These are phyloP conservation scores for Pseudotriccus pelzelni DNA, from an alignment of 2,797 vertebrate genomes.

Conservation along the genomic window DNA sequence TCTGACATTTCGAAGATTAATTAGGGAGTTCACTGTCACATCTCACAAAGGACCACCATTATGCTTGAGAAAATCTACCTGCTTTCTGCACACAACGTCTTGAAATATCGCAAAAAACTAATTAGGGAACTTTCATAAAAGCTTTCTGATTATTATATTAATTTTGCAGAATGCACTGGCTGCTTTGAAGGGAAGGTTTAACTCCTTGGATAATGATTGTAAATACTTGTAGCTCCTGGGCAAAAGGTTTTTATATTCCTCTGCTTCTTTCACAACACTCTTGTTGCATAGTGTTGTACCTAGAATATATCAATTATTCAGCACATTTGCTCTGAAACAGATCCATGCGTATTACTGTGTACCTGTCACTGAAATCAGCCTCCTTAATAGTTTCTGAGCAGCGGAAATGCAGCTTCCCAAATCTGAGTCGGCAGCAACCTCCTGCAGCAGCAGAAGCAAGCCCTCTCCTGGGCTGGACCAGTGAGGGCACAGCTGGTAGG, in stretches of 20 bases:
- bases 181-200: slow-evolving; percentile 13
- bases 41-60: slow-evolving; percentile 54
- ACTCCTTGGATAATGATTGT: neutral
- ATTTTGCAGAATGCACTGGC: neutral
- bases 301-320: neutral
- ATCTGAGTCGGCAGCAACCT: neutral
- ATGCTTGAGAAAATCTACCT: slow-evolving; percentile 38
- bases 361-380: neutral
- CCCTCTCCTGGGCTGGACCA: neutral
- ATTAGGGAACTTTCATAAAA: slow-evolving; percentile 3
- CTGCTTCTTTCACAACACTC: neutral
- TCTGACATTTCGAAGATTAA: slow-evolving; percentile 77
- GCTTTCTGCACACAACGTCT: neutral
- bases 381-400: neutral
- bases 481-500: neutral
- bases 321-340: neutral
- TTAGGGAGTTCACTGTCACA: slow-evolving; percentile 67
- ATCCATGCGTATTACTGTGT: fast-evolving
- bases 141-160: neutral
- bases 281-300: neutral
- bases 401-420: neutral
- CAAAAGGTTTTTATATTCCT: neutral
- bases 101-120: slow-evolving; percentile 4
- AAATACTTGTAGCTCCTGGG: neutral
- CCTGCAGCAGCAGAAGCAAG: neutral